These are phyloP conservation scores for Tetropium fuscum DNA, from an alignment of 2,888 invertebrate species.

Conservation along the genomic window DNA sequence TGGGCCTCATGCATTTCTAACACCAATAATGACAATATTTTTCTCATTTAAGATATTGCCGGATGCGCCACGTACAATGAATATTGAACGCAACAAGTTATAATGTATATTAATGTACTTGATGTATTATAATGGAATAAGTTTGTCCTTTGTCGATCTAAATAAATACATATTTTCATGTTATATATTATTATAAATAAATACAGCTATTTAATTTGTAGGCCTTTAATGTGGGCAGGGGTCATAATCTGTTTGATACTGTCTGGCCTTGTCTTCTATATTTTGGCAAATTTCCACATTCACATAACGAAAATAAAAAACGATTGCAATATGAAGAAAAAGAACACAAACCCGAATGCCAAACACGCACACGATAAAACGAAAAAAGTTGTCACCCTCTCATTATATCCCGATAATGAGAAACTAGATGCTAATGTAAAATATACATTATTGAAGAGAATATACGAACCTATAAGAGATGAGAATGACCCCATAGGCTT, in stretches of 20 bases:
- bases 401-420: slow-evolving; percentile 46
- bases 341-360: not conserved
- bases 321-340: slow-evolving; percentile 50
- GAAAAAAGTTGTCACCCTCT: slow-evolving; percentile 49
- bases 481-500: slow-evolving; percentile 67
- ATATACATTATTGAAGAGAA: slow-evolving; percentile 57
- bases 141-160: too few species aligned
- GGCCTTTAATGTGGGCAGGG: slow-evolving; percentile 80
- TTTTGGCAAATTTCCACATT: slow-evolving; percentile 72
- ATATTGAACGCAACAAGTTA: too few species aligned
- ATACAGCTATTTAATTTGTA: slow-evolving; percentile 62
- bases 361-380: slow-evolving; percentile 35
- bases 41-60: too few species aligned
- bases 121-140: too few species aligned
- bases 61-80: too few species aligned
- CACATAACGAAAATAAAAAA: slow-evolving; percentile 55
- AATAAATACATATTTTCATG: not conserved
- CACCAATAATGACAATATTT: too few species aligned
- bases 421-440: slow-evolving; percentile 54
- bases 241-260: slow-evolving; percentile 76
- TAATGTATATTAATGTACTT: too few species aligned
- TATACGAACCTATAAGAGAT: slow-evolving; percentile 49
- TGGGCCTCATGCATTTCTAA: too few species aligned
- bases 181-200: too few species aligned
- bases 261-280: slow-evolving; percentile 75